phyloP scores from a whole-genome alignment of 2,888 invertebrate species.

The Tipula helvola region DNA sequence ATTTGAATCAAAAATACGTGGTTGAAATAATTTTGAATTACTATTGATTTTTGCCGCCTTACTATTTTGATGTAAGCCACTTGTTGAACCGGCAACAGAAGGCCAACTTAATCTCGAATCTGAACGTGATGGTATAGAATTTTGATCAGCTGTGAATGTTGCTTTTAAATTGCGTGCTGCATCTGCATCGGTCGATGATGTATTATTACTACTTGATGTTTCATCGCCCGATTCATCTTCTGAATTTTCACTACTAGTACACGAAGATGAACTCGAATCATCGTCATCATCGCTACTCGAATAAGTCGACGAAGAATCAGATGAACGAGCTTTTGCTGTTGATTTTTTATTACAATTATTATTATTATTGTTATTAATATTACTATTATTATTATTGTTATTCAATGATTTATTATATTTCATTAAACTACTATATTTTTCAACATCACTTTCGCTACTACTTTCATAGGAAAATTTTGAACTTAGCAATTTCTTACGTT shows the following conservation, averaged over 20 bases:
- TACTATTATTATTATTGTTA: neutral
- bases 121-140: neutral
- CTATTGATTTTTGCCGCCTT: neutral
- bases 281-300: constrained; percentile 31
- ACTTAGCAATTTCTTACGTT: neutral
- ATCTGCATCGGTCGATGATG: constrained; percentile 28
- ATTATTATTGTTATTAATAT: constrained; percentile 12
- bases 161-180: constrained; percentile 21
- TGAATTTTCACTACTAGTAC: constrained; percentile 12
- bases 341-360: constrained; percentile 15
- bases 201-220: constrained; percentile 29
- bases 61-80: neutral
- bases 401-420: neutral
- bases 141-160: constrained; percentile 12
- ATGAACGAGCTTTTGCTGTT: neutral
- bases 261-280: constrained; percentile 12
- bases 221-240: constrained; percentile 23
- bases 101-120: constrained; percentile 11
- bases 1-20: neutral
- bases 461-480: neutral
- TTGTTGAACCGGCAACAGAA: constrained; percentile 8
- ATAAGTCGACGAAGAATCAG: constrained; percentile 24
- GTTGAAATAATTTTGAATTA: constrained; percentile 5
- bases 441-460: constrained; percentile 11
- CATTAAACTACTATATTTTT: neutral